Conservation (phyloP, 2,888 invertebrate species). For the Coelogynopora nodosa region DNA sequence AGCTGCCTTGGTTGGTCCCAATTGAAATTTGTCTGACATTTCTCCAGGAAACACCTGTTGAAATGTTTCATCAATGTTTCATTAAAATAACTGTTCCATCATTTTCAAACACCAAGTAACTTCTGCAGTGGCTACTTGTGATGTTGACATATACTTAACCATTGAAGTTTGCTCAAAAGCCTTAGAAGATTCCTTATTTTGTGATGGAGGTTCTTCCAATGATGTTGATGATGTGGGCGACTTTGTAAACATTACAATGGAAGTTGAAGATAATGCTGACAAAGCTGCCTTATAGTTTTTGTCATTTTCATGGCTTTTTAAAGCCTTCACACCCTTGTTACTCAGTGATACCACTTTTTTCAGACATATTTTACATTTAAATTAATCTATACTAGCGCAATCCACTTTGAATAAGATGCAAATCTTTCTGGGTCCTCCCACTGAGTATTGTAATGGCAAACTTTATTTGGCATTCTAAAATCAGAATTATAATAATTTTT, state of each 20-base stretch:
- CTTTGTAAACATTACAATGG: background rate
- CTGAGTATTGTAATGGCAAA: background rate
- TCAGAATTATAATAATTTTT: background rate
- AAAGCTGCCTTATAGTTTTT: background rate
- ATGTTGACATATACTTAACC: background rate
- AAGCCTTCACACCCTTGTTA: background rate
- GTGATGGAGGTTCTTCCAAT: background rate
- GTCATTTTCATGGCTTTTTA: background rate
- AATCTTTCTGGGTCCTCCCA: background rate
- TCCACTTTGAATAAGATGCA: background rate
- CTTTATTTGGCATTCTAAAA: background rate
- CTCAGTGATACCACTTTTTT: background rate
- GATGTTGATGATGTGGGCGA: background rate
- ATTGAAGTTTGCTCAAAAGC: background rate
- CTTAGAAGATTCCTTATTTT: background rate
- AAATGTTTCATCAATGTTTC: background rate
- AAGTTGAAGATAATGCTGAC: background rate
- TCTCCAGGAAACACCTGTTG: background rate
- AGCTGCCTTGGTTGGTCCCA: background rate
- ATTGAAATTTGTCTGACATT: background rate
- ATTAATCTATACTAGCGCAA: background rate
- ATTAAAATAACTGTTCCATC: background rate
- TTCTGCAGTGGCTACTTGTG: background rate
- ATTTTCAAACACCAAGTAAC: background rate
- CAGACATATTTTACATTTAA: background rate